phyloP scores from a whole-genome alignment of 1,140 invertebrate genomes.

The Zaprionus tsacasi region DNA sequence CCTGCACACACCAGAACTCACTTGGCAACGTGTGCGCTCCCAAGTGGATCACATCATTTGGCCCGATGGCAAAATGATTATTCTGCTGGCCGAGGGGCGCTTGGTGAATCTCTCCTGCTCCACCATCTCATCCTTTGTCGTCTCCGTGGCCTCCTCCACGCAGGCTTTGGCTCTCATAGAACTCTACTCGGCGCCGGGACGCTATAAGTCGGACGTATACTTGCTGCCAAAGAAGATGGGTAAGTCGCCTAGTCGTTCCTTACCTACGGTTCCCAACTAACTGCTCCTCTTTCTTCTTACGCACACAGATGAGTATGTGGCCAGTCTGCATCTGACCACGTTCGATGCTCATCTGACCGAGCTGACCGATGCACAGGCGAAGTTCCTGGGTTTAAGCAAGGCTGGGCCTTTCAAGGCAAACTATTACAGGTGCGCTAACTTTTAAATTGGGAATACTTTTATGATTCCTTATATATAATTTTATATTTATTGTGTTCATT shows the following conservation, averaged over 20 bases:
- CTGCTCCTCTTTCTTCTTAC: background rate
- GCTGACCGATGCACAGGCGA: slow-evolving; percentile 97
- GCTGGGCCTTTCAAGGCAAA: slow-evolving; percentile 99
- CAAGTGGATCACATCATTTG: slow-evolving; percentile 99
- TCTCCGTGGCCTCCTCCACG: slow-evolving; percentile 97
- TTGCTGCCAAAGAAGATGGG: slow-evolving; percentile 99
- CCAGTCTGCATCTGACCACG: slow-evolving; percentile 93
- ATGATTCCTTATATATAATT: background rate
- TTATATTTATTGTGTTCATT: background rate
- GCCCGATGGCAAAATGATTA: slow-evolving; percentile 95
- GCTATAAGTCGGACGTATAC: slow-evolving; percentile 99
- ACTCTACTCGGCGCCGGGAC: slow-evolving; percentile 94
- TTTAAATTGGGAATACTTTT: background rate
- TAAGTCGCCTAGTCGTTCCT: slow-evolving; percentile 82
- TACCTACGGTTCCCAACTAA: background rate
- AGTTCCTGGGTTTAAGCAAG: slow-evolving; percentile 98
- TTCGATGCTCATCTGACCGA: slow-evolving; percentile 99
- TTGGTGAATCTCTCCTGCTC: slow-evolving; percentile 98
- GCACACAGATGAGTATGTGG: slow-evolving; percentile 72
- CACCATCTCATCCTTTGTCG: slow-evolving; percentile 98
- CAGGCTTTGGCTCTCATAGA: slow-evolving; percentile 98
- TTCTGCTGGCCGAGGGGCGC: slow-evolving; percentile 96
- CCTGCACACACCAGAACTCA: slow-evolving; percentile 95
- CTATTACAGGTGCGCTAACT: slow-evolving; percentile 92
- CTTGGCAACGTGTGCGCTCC: slow-evolving; percentile 98